Evolutionary conservation across 1,140 invertebrate species (phyloP), one percentile per base, ranked within the genome.

Genomic region (Heliconius melpomene): DNA sequence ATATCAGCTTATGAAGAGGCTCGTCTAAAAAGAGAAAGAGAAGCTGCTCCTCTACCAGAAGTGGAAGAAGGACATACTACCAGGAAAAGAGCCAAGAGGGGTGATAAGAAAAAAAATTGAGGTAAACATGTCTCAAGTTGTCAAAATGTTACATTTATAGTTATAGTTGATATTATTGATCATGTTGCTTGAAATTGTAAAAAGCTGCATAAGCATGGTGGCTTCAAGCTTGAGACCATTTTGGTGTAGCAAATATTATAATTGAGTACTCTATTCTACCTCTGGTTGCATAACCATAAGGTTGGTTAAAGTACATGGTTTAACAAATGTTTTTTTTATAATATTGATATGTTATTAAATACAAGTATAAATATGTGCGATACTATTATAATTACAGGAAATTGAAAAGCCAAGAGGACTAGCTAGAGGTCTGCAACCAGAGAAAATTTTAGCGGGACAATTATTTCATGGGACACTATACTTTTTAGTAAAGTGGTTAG

Each of bases 401-500:
- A 94, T 96, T 83, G 95, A 92, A 70, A 96, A 96, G 91, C 95
- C 95, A 6, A 95, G 95, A 90, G 98, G 98, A 38, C 97, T 98
- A 90, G 97, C 97, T 79, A 93, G 98, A 85, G 96, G 96, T 36
- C 91, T 98, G 2, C 96, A 97, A 81, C 97, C 98, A 46, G 97
- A 98, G 78, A 97, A 97, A 93, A 98, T 98, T 77, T 97, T 98
- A 85, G 98, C 98, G 36, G 97, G 97, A 1, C 98, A 98, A 77
- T 97, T 98, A 90, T 97, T 97, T 7, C 96, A 96, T 88, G 98
- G 98, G n/a, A 97, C 98, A 92, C 91, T 98, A 0, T 98, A 98
- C 96, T 98, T 98, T 89, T 94, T 99, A 18, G 98, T 99, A 93
- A 98, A 98, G 96, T 99, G 98, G 97, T 96, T 88, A 91, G 88